A percentile compares a stretch with the other conserved stretches of the same genome.
Conservation (phyloP, 2,888 invertebrate species). For the Tinea semifulvella region DNA sequence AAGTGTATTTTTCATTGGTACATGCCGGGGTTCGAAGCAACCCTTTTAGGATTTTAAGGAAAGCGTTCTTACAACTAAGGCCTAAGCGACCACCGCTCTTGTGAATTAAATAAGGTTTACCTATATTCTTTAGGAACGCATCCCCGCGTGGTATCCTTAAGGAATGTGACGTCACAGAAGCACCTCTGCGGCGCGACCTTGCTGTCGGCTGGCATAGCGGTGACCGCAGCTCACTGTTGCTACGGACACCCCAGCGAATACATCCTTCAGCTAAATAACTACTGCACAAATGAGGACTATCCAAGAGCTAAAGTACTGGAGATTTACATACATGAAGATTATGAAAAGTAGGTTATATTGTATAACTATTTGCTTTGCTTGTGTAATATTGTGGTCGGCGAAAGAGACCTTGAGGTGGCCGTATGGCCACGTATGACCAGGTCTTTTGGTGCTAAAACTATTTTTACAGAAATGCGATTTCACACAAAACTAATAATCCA, state of each 20-base stretch:
- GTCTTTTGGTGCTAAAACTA: too few species aligned
- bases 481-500: too few species aligned
- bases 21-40: too few species aligned
- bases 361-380: too few species aligned
- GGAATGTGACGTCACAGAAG: conserved; percentile 29
- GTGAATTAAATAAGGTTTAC: background rate
- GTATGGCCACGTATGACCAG: too few species aligned
- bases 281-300: conserved; percentile 24
- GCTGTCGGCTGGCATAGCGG: conserved; percentile 31
- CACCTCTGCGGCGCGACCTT: conserved; percentile 50
- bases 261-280: conserved; percentile 37
- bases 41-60: background rate
- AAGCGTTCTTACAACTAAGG: too few species aligned
- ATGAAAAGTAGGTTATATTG: conserved; percentile 38
- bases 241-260: conserved; percentile 28
- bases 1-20: too few species aligned
- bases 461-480: too few species aligned
- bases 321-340: conserved; percentile 33
- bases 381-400: too few species aligned
- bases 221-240: conserved; percentile 56
- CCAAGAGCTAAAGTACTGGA: conserved; percentile 32
- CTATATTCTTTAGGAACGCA: conserved; percentile 31
- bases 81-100: too few species aligned
- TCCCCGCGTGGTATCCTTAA: conserved; percentile 40
- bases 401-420: too few species aligned